phyloP scores from a whole-genome alignment of 2,113 vertebrate genomes.

The Puffinus mauretanicus region DNA sequence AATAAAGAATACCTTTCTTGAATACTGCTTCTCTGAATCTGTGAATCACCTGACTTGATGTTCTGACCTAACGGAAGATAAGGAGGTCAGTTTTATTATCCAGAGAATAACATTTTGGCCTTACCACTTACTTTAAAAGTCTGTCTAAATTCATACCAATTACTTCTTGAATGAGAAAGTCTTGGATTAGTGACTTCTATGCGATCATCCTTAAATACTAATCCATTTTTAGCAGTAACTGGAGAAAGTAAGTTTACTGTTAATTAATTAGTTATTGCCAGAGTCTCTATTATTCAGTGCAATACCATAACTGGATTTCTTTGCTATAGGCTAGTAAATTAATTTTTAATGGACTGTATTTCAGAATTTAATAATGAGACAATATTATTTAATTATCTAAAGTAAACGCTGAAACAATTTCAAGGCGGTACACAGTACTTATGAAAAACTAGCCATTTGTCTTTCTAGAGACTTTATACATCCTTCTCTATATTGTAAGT shows the following conservation, averaged over 20 bases:
- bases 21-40: not conserved
- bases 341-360: conserved; percentile 29
- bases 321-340: not conserved
- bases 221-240: not conserved
- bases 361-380: conserved; percentile 12
- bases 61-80: not conserved
- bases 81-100: not conserved
- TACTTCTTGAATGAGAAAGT: not conserved
- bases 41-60: not conserved
- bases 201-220: not conserved
- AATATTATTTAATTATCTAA: conserved; percentile 29
- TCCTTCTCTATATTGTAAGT: not conserved
- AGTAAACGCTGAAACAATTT: not conserved
- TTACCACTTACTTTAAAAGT: not conserved
- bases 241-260: not conserved
- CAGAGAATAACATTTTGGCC: not conserved
- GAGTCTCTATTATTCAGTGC: not conserved
- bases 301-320: not conserved
- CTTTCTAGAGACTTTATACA: not conserved
- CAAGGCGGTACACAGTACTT: not conserved
- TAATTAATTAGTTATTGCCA: conserved; percentile 31
- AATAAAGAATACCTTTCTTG: not conserved
- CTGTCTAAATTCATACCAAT: not conserved
- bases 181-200: not conserved
- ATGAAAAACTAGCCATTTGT: not conserved